Conservation (phyloP, 2,113 vertebrate genomes). For the Eidolon helvum region DNA sequence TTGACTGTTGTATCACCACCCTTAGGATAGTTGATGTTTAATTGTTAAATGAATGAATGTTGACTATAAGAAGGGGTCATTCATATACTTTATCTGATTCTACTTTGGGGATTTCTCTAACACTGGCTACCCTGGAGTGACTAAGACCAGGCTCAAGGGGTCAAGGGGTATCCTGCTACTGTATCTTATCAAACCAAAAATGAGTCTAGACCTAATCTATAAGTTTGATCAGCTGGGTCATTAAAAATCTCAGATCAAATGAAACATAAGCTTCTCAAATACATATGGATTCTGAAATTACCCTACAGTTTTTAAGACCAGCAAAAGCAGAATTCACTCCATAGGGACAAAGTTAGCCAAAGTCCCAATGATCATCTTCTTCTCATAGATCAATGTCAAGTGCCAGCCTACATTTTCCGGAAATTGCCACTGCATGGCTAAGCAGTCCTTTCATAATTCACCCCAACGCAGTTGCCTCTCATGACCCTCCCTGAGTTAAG, state of each 20-base stretch:
- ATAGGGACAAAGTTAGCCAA: background rate
- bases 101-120: background rate
- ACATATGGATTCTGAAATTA: background rate
- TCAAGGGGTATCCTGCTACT: background rate
- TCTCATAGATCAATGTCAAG: background rate
- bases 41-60: background rate
- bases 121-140: background rate
- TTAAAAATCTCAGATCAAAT: constrained; percentile 5
- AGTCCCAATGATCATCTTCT: background rate
- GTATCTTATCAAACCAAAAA: background rate
- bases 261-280: background rate
- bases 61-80: background rate
- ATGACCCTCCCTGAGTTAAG: background rate
- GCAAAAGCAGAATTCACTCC: background rate
- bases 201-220: background rate
- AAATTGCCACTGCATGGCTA: no score
- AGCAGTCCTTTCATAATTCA: background rate
- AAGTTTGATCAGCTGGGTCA: background rate
- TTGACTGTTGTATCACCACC: no score
- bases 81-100: background rate
- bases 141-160: background rate
- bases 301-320: background rate
- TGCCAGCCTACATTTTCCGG: background rate
- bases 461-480: background rate
- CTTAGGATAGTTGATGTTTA: background rate